A percentile compares a stretch with the other conserved stretches of the same genome.
Conservation (phyloP, 2,888 invertebrate species). For the Chorisops tibialis region DNA sequence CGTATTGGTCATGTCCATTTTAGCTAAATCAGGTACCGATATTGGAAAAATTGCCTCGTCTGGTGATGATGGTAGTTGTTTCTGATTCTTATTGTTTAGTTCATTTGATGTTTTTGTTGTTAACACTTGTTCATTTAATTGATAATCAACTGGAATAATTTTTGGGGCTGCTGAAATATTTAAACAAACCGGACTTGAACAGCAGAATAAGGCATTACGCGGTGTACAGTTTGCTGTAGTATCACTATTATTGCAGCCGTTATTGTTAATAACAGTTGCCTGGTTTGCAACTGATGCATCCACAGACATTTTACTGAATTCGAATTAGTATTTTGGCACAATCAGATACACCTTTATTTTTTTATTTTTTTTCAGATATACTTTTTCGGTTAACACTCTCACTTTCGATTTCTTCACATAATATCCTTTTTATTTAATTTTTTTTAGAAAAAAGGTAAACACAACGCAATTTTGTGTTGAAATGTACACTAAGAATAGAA, state of each 20-base stretch:
- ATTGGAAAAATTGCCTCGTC: constrained; percentile 32
- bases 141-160: constrained; percentile 35
- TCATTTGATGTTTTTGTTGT: background rate
- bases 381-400: constrained; percentile 18
- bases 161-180: constrained; percentile 34
- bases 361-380: background rate
- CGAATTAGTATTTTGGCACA: background rate
- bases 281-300: background rate
- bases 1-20: constrained; percentile 42
- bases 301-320: background rate
- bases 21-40: constrained; percentile 45
- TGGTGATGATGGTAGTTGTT: background rate
- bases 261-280: background rate
- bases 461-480: no score
- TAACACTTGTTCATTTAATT: background rate
- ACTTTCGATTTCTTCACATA: background rate
- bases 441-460: background rate
- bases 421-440: background rate
- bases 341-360: background rate
- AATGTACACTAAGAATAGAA: no score
- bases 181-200: constrained; percentile 38
- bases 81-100: constrained; percentile 9
- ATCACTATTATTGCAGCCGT: constrained; percentile 35
- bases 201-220: constrained; percentile 47
- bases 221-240: constrained; percentile 51